phyloP scores from a whole-genome alignment of 2,113 vertebrate genomes.

The Microtus ochrogaster region DNA sequence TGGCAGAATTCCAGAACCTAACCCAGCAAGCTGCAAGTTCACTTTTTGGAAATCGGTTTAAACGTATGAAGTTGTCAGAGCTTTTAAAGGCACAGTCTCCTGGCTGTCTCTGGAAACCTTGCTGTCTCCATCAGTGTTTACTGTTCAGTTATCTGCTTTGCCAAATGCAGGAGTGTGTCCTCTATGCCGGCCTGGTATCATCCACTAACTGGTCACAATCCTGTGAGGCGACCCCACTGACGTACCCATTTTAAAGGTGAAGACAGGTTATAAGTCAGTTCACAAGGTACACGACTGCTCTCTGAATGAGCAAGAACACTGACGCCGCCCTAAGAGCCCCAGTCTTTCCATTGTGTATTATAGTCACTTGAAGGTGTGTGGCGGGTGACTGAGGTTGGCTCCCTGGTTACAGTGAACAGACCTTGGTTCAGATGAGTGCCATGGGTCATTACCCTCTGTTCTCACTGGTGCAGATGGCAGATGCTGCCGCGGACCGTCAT shows the following conservation, averaged over 20 bases:
- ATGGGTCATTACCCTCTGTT: neutral
- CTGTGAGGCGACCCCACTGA: fast-evolving
- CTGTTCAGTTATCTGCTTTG: fast-evolving
- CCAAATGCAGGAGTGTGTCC: fast-evolving
- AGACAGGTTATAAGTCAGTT: neutral
- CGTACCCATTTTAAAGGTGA: neutral
- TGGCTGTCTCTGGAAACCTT: neutral
- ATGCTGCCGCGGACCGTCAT: neutral
- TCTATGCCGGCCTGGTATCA: neutral
- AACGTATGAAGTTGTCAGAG: neutral
- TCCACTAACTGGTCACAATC: neutral
- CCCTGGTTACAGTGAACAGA: neutral
- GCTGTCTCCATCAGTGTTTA: fast-evolving
- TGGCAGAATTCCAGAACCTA: conserved; percentile 10
- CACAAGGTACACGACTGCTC: neutral
- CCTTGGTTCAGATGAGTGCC: neutral
- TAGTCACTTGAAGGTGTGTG: neutral
- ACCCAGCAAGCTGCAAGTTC: neutral
- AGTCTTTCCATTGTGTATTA: neutral
- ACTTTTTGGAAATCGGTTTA: neutral
- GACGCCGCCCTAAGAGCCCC: neutral
- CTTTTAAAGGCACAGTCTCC: neutral
- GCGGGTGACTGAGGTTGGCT: neutral
- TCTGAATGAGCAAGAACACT: neutral
- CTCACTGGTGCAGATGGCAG: neutral